Evolutionary conservation across 2,797 vertebrate genomes (phyloP), one percentile per base, ranked within the genome.

Genomic region (Pyrocephalus nanus): DNA sequence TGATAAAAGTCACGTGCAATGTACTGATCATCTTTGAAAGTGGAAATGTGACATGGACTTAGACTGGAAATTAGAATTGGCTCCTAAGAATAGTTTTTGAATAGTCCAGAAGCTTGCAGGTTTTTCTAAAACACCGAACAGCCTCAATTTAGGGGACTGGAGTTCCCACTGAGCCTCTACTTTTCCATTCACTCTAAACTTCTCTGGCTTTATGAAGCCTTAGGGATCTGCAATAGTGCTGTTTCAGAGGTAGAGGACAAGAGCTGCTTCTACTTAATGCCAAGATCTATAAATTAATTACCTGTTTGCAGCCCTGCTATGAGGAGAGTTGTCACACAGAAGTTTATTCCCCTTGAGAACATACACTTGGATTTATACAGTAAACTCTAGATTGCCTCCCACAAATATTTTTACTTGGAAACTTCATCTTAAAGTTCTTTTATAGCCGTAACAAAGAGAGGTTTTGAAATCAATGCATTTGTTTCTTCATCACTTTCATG

Each of bases 401-500:
- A 64, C 25, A 73, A 82, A 74, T 86, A 65, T 18, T 60, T 78
- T 34, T 45, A 76, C 48, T 77, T 67, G 50, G 34, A 80, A 77
- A 74, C 73, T 71, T 89, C 13, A 34, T 80, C 25, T 64, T 64
- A 34, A 54, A 27, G 16, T 69, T 83, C 27, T 85, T 47, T 66
- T 83, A 57, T 6, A 76, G 27, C 25, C 47, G 66, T 42, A 47
- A 77, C 77, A 78, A 78, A 69, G 42, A 64, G 25, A 73, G 15
- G 8, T 57, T 77, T 94, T 86, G 47, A 80, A 86, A 92, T 61
- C 70, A 60, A 26, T 70, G 25, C 62, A 13, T 18, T 66, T 67
- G 38, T 78, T 96, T 90, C 43, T 92, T 89, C 36, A 76, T 87
- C 53, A 23, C 40, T 89, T 74, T 91, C 65, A 53, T 74, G 78